Conservation (phyloP, 1,140 invertebrate genomes). For the Tetramorium simillimum region DNA sequence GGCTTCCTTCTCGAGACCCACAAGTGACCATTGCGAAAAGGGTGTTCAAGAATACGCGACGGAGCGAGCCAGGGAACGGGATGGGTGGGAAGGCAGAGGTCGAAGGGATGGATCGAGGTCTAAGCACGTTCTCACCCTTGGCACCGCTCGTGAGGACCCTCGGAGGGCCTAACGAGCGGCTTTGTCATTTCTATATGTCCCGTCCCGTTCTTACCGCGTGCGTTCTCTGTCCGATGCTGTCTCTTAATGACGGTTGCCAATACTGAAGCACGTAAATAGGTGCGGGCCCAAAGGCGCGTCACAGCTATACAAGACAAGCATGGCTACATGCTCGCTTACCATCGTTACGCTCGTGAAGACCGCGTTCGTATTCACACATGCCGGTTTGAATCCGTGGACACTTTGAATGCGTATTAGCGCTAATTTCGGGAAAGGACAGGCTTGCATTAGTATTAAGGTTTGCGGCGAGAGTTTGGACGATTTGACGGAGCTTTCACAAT, state of each 20-base stretch:
- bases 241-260: constrained; percentile 79
- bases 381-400: constrained; percentile 59
- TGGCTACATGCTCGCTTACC: constrained; percentile 62
- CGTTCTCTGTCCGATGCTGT: constrained; percentile 44
- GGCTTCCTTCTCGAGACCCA: constrained; percentile 51
- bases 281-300: constrained; percentile 50
- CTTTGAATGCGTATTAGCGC: constrained; percentile 65
- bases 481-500: constrained; percentile 24
- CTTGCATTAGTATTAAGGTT: constrained; percentile 64
- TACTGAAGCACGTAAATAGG: constrained; percentile 74
- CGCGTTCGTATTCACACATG: constrained; percentile 63
- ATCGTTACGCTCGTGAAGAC: constrained; percentile 66
- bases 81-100: constrained; percentile 70
- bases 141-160: constrained; percentile 83
- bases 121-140: constrained; percentile 85
- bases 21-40: constrained; percentile 75
- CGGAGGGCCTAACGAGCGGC: constrained; percentile 84
- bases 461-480: constrained; percentile 23
- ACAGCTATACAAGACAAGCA: constrained; percentile 45
- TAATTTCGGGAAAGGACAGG: constrained; percentile 55
- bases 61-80: constrained; percentile 64
- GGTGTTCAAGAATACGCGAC: constrained; percentile 69
- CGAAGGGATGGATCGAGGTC: constrained; percentile 82
- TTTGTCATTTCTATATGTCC: constrained; percentile 81
- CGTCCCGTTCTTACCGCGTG: constrained; percentile 58